Conservation (phyloP, 2,888 invertebrate species). For the Thalpophila matura region DNA sequence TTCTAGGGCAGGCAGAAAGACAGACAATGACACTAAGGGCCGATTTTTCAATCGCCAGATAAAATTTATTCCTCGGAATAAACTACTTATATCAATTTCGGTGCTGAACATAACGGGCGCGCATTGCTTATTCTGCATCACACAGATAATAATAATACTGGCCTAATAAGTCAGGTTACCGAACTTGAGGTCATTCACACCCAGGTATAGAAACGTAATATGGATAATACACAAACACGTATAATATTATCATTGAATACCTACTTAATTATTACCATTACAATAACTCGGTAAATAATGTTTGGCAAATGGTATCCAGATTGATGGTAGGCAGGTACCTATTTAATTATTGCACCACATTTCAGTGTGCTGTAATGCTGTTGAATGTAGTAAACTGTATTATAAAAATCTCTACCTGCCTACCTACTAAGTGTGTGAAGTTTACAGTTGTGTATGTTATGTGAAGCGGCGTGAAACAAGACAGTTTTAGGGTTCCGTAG, state of each 20-base stretch:
- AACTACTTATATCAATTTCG: too few species aligned
- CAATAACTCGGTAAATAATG: slow-evolving; percentile 1
- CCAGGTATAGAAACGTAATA: slow-evolving; percentile 6
- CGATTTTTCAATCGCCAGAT: too few species aligned
- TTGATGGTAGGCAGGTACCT: too few species aligned
- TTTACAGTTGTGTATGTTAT: slow-evolving; percentile 28
- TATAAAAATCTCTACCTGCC: too few species aligned
- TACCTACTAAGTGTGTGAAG: not conserved
- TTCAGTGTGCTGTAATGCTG: not conserved
- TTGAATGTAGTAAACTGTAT: too few species aligned
- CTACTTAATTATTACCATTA: slow-evolving; percentile 19
- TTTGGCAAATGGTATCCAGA: not conserved
- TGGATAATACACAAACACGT: slow-evolving; percentile 4
- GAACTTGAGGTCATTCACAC: slow-evolving; percentile 49
- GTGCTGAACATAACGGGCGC: slow-evolving; percentile 8
- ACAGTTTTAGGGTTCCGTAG: too few species aligned
- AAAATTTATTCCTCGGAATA: too few species aligned
- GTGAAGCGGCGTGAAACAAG: slow-evolving; percentile 9
- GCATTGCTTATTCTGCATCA: not conserved
- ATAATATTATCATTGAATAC: not conserved
- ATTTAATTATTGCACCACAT: not conserved
- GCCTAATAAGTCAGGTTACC: slow-evolving; percentile 23
- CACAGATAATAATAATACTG: slow-evolving; percentile 16
- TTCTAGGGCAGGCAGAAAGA: too few species aligned
- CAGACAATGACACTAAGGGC: too few species aligned